phyloP scores from a whole-genome alignment of 2,888 invertebrate species.

The Hypsopygia costalis region DNA sequence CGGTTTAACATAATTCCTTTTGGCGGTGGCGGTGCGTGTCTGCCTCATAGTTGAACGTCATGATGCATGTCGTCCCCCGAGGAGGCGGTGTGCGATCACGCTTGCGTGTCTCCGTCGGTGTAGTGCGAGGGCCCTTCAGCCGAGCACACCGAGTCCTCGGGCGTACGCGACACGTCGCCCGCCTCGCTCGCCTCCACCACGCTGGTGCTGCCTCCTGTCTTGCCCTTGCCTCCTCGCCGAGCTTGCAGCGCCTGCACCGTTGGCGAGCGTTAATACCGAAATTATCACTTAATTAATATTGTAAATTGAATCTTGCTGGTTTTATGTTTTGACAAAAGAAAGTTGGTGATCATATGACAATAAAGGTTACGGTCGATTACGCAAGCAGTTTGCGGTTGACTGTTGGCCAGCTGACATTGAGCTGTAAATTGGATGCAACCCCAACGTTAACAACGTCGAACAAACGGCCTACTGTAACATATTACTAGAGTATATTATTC shows the following conservation, averaged over 20 bases:
- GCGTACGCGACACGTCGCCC: constrained; percentile 90
- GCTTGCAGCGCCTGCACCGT: constrained; percentile 87
- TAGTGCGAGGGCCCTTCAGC: constrained; percentile 89
- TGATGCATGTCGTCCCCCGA: constrained; percentile 12
- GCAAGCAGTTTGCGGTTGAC: no score
- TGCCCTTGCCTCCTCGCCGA: constrained; percentile 78
- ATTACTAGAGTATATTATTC: no score
- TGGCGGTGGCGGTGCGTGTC: no score
- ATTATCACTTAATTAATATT: neutral
- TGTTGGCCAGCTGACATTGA: no score
- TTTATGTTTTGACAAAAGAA: neutral
- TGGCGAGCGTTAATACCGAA: neutral
- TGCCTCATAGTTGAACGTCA: constrained; percentile 24
- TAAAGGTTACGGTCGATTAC: no score
- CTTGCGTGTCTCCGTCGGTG: constrained; percentile 79
- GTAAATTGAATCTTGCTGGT: constrained; percentile 21
- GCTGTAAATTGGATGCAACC: no score
- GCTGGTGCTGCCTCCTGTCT: constrained; percentile 66
- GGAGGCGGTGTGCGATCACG: constrained; percentile 37
- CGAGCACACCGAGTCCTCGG: constrained; percentile 95
- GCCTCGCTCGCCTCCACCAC: constrained; percentile 85
- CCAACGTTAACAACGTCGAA: no score
- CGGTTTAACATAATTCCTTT: no score
- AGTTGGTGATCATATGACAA: no score
- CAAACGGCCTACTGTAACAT: no score